phyloP scores from a whole-genome alignment of 2,888 invertebrate species.

The Andrena fulva region DNA sequence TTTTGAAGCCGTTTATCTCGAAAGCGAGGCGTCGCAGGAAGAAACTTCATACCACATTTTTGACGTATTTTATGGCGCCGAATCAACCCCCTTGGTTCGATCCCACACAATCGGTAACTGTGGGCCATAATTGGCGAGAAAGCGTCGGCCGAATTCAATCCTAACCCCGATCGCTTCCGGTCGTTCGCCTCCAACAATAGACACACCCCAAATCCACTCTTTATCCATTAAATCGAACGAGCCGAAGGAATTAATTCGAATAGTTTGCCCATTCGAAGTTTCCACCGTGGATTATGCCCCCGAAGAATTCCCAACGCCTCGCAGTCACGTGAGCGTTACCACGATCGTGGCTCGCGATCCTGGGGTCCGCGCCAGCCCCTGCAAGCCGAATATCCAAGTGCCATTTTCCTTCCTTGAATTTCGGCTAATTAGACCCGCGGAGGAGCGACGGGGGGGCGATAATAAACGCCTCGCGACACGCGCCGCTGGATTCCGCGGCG shows the following conservation, averaged over 20 bases:
- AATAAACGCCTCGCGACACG: slow-evolving; percentile 1
- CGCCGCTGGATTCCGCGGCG: slow-evolving; percentile 40
- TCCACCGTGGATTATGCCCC: not conserved
- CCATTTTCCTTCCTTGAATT: not conserved
- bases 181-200: slow-evolving; percentile 8
- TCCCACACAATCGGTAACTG: not conserved
- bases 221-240: slow-evolving; percentile 8
- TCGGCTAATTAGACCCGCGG: not conserved
- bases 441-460: slow-evolving; percentile 22
- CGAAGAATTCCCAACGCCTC: slow-evolving; percentile 13
- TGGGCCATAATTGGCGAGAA: not conserved
- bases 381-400: not conserved
- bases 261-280: slow-evolving; percentile 5
- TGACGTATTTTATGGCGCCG: too few species aligned
- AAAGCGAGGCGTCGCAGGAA: too few species aligned
- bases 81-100: not conserved
- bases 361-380: not conserved
- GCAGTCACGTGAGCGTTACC: slow-evolving; percentile 14
- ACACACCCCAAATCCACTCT: slow-evolving; percentile 1
- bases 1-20: too few species aligned
- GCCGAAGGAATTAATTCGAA: slow-evolving; percentile 11
- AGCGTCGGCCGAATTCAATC: slow-evolving; percentile 2
- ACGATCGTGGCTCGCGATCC: not conserved
- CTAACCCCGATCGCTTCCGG: not conserved
- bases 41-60: too few species aligned